These are phyloP conservation scores for Chascanopsetta lugubris DNA, from an alignment of 2,113 vertebrate genomes.

Conservation along the genomic window DNA sequence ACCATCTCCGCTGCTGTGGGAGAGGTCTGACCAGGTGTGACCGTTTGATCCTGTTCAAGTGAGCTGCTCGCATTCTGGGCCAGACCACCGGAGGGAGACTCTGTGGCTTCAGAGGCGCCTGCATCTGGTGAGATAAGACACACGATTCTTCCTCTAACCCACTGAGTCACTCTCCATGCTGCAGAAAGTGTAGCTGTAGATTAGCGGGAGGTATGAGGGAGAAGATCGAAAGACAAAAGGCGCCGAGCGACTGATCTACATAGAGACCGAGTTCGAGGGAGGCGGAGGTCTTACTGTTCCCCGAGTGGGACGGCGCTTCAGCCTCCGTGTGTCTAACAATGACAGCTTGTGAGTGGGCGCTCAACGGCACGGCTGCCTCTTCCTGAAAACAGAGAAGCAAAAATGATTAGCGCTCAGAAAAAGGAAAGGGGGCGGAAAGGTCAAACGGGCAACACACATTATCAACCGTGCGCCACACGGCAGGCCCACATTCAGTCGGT, in stretches of 20 bases:
- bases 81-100: slow-evolving; percentile 4
- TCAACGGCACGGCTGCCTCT: slow-evolving; percentile 51
- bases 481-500: slow-evolving; percentile 5
- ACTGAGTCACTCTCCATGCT: slow-evolving; percentile 40
- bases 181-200: background rate
- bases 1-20: slow-evolving; percentile 18
- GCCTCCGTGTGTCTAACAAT: slow-evolving; percentile 53
- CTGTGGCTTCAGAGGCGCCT: slow-evolving; percentile 64
- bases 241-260: background rate
- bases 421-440: slow-evolving; percentile 31
- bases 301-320: slow-evolving; percentile 70
- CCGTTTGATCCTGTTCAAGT: slow-evolving; percentile 13
- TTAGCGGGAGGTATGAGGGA: slow-evolving; percentile 12
- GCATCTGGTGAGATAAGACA: slow-evolving; percentile 72
- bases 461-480: slow-evolving; percentile 29
- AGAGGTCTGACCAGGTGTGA: slow-evolving; percentile 5
- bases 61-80: slow-evolving; percentile 17
- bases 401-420: slow-evolving; percentile 32
- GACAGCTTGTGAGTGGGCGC: slow-evolving; percentile 77
- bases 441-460: slow-evolving; percentile 33
- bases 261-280: background rate
- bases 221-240: slow-evolving; percentile 6
- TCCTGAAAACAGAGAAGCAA: slow-evolving; percentile 46
- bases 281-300: slow-evolving; percentile 66
- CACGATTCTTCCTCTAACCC: slow-evolving; percentile 5